Evolutionary conservation across 1,140 invertebrate species (phyloP).

Genomic region (Gerris buenoi): DNA sequence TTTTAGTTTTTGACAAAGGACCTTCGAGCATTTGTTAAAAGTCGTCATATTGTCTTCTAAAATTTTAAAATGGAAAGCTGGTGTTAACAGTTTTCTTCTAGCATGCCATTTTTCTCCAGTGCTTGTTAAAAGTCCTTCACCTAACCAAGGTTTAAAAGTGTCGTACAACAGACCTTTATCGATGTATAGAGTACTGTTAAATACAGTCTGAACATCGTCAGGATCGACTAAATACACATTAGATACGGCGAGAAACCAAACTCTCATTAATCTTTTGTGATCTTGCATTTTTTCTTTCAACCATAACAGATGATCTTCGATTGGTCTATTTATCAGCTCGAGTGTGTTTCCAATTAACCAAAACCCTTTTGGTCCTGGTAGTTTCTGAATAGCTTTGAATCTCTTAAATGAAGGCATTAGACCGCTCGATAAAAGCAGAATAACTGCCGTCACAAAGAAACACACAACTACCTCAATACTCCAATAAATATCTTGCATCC

Average conservation of each 20-base stretch:
- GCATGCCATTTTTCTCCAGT: constrained; percentile 47
- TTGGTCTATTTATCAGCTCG: background rate
- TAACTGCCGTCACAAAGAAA: too few relatives aligned
- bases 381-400: background rate
- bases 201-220: constrained; percentile 22
- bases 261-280: background rate
- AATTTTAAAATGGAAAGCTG: constrained; percentile 34
- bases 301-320: background rate
- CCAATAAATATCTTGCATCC: too few relatives aligned
- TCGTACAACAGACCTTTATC: constrained; percentile 48
- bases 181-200: constrained; percentile 34
- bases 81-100: constrained; percentile 50
- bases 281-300: background rate
- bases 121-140: constrained; percentile 45
- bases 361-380: background rate
- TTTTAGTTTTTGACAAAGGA: constrained; percentile 30
- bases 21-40: constrained; percentile 50
- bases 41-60: constrained; percentile 53
- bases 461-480: too few relatives aligned
- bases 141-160: constrained; percentile 48
- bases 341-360: background rate
- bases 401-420: background rate
- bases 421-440: too few relatives aligned
- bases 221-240: background rate
- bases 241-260: background rate